Conservation (phyloP, 1,140 invertebrate genomes). For the Drosophila bocqueti region DNA sequence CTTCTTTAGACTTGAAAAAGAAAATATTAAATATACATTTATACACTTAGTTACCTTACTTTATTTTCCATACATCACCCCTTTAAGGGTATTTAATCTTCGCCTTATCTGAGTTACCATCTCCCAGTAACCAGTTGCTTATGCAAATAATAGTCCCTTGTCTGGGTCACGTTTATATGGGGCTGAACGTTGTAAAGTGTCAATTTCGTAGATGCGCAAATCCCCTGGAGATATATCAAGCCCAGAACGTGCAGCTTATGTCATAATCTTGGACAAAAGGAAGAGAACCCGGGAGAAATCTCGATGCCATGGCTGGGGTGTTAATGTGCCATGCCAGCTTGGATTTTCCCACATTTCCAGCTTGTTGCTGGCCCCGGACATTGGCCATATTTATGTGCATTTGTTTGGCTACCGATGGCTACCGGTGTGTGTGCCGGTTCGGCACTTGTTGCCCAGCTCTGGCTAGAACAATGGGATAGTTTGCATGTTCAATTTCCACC, state of each 20-base stretch:
- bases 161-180: slow-evolving; percentile 81
- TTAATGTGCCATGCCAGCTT: slow-evolving; percentile 64
- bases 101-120: slow-evolving; percentile 25
- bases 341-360: slow-evolving; percentile 71
- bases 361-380: slow-evolving; percentile 28
- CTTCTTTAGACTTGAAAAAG: too few species aligned
- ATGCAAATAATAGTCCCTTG: slow-evolving; percentile 71
- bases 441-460: slow-evolving; percentile 56
- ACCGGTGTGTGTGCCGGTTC: slow-evolving; percentile 40
- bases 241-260: slow-evolving; percentile 79
- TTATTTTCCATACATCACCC: too few species aligned
- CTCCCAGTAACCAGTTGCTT: slow-evolving; percentile 42
- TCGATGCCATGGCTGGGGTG: slow-evolving; percentile 46
- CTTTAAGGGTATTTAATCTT: slow-evolving; percentile 50
- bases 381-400: slow-evolving; percentile 66
- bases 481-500: slow-evolving; percentile 72
- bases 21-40: too few species aligned
- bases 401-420: slow-evolving; percentile 56
- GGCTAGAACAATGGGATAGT: slow-evolving; percentile 76
- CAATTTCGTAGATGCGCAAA: slow-evolving; percentile 74
- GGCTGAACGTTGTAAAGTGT: slow-evolving; percentile 76
- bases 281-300: slow-evolving; percentile 10
- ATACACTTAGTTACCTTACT: too few species aligned
- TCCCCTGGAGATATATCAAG: slow-evolving; percentile 53
- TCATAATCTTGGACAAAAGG: slow-evolving; percentile 62